Percentiles rank a stretch among this genome's conserved stretches.
phyloP scores from a whole-genome alignment of 1,140 invertebrate genomes.

The Megalopta genalis region DNA sequence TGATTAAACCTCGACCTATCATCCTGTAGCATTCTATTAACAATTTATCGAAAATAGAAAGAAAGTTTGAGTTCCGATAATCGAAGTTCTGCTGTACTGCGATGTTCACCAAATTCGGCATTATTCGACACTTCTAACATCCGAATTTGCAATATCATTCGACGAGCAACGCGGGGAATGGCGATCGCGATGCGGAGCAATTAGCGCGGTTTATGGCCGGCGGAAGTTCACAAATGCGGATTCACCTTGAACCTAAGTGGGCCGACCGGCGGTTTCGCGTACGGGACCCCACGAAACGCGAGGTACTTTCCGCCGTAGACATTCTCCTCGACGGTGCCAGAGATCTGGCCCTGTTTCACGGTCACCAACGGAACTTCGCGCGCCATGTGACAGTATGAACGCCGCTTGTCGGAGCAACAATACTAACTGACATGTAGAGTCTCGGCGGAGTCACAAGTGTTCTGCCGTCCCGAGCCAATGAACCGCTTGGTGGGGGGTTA shows the following conservation, averaged over 20 bases:
- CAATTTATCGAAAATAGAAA: no score
- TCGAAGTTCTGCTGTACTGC: no score
- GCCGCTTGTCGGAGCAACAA: neutral
- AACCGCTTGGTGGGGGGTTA: neutral
- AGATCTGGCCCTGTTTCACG: conserved; percentile 52
- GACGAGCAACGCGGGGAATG: no score
- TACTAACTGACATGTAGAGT: neutral
- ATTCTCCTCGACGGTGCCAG: conserved; percentile 44
- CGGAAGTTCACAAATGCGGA: neutral
- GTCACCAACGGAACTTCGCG: neutral
- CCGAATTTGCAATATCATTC: no score
- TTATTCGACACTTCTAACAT: no score
- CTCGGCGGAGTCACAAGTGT: neutral
- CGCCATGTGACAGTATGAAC: neutral
- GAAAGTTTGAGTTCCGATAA: no score
- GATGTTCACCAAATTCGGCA: no score
- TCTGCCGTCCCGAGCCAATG: neutral
- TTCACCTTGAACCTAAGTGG: conserved; percentile 66
- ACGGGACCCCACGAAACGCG: conserved; percentile 67
- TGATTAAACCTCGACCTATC: no score
- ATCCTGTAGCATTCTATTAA: no score
- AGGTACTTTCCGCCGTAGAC: conserved; percentile 44
- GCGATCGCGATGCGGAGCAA: no score
- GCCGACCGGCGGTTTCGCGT: conserved; percentile 66
- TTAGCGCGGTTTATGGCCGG: no score